Conservation (phyloP, 2,797 vertebrate species). For the Leptodactylus fallax region DNA sequence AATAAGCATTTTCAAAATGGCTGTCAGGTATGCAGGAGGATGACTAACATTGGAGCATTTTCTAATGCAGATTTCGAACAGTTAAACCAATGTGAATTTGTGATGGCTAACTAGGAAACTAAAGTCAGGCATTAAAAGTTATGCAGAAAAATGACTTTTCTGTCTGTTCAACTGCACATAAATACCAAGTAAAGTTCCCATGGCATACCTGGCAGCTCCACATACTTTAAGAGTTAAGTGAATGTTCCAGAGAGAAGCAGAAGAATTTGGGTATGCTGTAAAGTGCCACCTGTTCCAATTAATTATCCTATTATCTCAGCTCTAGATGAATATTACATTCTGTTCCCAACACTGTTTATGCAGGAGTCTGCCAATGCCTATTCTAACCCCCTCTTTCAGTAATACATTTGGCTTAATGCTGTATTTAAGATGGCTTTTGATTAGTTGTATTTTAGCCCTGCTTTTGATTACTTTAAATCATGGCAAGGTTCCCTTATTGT, state of each 20-base stretch:
- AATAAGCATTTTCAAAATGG: too few relatives aligned
- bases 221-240: constrained; percentile 29
- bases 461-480: too few relatives aligned
- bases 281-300: constrained; percentile 47
- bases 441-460: background rate
- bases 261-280: constrained; percentile 38
- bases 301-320: constrained; percentile 44
- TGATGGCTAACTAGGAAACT: background rate
- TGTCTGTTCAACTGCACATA: background rate
- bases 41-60: background rate
- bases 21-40: background rate
- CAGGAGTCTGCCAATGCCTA: constrained; percentile 15
- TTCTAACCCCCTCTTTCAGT: constrained; percentile 13
- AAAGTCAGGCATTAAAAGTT: background rate
- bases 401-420: constrained; percentile 1
- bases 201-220: constrained; percentile 19
- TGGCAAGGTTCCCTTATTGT: too few relatives aligned
- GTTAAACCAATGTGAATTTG: background rate
- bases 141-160: constrained; percentile 1
- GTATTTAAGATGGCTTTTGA: background rate
- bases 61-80: background rate
- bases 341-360: constrained; percentile 55
- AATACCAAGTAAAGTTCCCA: constrained; percentile 1
- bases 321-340: constrained; percentile 56
- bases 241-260: constrained; percentile 19